phyloP scores from a whole-genome alignment of 2,888 invertebrate genomes.

The Sarcophaga variegata region DNA sequence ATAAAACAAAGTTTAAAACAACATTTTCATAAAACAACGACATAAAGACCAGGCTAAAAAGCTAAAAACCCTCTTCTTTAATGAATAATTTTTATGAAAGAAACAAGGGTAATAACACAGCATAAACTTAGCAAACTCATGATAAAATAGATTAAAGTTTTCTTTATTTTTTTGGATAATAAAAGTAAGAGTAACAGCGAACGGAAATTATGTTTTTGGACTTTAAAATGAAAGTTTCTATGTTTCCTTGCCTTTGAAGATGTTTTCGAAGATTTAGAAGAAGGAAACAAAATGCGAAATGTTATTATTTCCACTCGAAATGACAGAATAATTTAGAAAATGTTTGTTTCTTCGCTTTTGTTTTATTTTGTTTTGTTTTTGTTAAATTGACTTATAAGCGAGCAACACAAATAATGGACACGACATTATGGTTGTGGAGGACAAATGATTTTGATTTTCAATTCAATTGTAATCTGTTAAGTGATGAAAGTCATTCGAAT shows the following conservation, averaged over 20 bases:
- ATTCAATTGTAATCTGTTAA: too few species aligned
- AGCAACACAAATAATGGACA: background rate
- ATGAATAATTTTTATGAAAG: too few species aligned
- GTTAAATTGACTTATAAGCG: background rate
- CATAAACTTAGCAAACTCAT: background rate
- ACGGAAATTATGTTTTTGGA: constrained; percentile 39
- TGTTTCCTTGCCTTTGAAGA: background rate
- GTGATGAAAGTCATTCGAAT: too few species aligned
- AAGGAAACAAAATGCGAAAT: background rate
- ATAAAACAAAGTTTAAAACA: constrained; percentile 4
- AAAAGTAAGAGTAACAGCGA: constrained; percentile 2
- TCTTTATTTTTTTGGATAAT: too few species aligned
- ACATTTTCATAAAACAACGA: background rate
- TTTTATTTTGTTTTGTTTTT: background rate
- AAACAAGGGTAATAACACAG: background rate
- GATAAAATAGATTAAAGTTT: constrained; percentile 28
- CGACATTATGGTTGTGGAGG: too few species aligned
- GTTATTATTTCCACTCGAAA: background rate
- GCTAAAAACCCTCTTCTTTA: too few species aligned
- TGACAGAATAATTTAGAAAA: constrained; percentile 3
- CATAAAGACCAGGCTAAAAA: background rate
- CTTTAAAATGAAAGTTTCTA: constrained; percentile 28
- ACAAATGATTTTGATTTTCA: too few species aligned
- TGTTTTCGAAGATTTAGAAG: background rate
- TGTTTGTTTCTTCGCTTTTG: background rate